phyloP scores from a whole-genome alignment of 2,888 invertebrate genomes.

The Pterostichus madidus region DNA sequence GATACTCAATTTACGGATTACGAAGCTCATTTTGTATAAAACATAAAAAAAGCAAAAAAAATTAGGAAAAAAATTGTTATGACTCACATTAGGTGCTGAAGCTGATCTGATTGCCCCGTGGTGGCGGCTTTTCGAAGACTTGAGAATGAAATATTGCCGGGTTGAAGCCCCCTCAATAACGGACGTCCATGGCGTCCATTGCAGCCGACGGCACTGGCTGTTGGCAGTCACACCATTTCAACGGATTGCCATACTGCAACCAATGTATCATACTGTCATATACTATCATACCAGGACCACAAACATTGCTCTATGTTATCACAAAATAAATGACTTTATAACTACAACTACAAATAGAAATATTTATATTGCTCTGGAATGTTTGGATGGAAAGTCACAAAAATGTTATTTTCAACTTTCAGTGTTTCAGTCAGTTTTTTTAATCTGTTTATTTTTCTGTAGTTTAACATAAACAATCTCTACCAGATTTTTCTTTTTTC shows the following conservation, averaged over 20 bases:
- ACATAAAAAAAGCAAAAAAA: background rate
- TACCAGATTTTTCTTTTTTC: too few relatives aligned
- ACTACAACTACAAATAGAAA: background rate
- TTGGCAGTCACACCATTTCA: slow-evolving; percentile 40
- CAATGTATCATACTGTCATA: background rate
- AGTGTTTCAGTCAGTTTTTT: too few relatives aligned
- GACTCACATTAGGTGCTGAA: slow-evolving; percentile 67
- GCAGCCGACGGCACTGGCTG: slow-evolving; percentile 4
- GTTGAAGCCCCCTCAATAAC: slow-evolving; percentile 43
- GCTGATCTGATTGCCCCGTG: slow-evolving; percentile 65
- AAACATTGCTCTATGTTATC: too few relatives aligned
- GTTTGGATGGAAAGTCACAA: too few relatives aligned
- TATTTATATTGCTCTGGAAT: background rate
- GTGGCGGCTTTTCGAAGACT: slow-evolving; percentile 54
- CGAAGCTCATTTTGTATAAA: background rate
- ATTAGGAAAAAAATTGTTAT: background rate
- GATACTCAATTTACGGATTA: too few relatives aligned
- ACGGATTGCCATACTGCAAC: slow-evolving; percentile 25
- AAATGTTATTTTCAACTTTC: too few relatives aligned
- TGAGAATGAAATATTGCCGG: slow-evolving; percentile 42
- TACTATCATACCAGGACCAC: background rate
- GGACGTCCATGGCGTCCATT: slow-evolving; percentile 56
- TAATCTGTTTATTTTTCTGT: too few relatives aligned
- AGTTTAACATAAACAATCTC: too few relatives aligned
- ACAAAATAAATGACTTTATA: background rate